Conservation (phyloP, 1,140 invertebrate genomes). For the Drosophila nigrodunni region DNA sequence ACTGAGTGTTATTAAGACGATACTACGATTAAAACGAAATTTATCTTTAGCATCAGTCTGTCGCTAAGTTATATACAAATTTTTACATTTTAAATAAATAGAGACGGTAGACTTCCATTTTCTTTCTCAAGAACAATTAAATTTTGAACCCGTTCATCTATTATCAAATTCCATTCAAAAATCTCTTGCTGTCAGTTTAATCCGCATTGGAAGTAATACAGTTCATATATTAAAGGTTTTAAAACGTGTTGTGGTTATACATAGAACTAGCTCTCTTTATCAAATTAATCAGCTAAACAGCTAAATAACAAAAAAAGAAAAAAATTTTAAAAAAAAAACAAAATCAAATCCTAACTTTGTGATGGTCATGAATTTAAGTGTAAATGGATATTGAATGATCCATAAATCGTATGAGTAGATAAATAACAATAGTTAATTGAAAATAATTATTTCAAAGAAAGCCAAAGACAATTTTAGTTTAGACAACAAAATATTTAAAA, state of each 20-base stretch:
- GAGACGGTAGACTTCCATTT: slow-evolving; percentile 45
- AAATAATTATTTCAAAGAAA: slow-evolving; percentile 13
- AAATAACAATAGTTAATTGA: slow-evolving; percentile 46
- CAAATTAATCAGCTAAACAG: slow-evolving; percentile 35
- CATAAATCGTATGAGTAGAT: slow-evolving; percentile 58
- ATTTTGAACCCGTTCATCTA: background rate
- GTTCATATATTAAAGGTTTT: slow-evolving; percentile 51
- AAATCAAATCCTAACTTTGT: slow-evolving; percentile 80
- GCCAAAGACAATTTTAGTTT: slow-evolving; percentile 46
- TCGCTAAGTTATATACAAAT: slow-evolving; percentile 17
- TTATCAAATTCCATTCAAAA: background rate
- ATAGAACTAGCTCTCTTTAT: slow-evolving; percentile 49
- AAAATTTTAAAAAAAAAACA: slow-evolving; percentile 57
- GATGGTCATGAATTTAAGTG: slow-evolving; percentile 80
- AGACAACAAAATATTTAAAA: slow-evolving; percentile 62
- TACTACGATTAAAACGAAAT: slow-evolving; percentile 3
- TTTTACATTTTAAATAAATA: slow-evolving; percentile 38
- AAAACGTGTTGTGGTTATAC: slow-evolving; percentile 65
- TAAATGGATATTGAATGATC: slow-evolving; percentile 51
- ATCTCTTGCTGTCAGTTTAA: background rate
- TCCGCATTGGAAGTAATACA: background rate
- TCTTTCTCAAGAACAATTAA: slow-evolving; percentile 3
- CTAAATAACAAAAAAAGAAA: slow-evolving; percentile 14
- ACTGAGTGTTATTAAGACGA: slow-evolving; percentile 1
- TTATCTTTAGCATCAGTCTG: slow-evolving; percentile 12